Percentiles rank a stretch among this genome's conserved stretches.
Evolutionary conservation across 2,888 invertebrate genomes (phyloP).

Genomic region (Dryomyza anilis): DNA sequence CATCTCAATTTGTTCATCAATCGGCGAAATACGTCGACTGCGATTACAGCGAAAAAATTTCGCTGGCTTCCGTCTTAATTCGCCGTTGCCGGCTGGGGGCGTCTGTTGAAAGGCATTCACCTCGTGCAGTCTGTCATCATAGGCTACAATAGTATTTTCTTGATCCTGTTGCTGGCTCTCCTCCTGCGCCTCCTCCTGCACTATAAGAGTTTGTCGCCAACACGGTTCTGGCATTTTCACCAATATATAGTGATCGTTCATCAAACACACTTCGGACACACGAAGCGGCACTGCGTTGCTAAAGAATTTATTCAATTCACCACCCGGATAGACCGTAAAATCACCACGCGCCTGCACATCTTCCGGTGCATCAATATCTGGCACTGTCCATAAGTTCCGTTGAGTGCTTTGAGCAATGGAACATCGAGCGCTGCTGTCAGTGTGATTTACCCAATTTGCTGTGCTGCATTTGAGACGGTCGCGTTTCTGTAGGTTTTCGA

Average conservation of each 20-base stretch:
- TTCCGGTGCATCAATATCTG: neutral
- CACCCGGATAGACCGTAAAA: slow-evolving; percentile 44
- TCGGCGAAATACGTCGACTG: slow-evolving; percentile 27
- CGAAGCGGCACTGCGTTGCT: slow-evolving; percentile 35
- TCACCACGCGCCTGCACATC: slow-evolving; percentile 22
- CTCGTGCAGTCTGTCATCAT: no score
- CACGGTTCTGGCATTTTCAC: slow-evolving; percentile 49
- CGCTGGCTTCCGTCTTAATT: neutral
- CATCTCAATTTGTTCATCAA: no score
- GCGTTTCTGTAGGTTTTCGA: neutral
- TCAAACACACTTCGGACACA: slow-evolving; percentile 51
- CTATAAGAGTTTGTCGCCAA: slow-evolving; percentile 19
- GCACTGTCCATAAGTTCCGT: neutral
- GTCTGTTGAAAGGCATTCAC: neutral
- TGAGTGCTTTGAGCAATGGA: no score
- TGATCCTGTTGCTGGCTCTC: neutral
- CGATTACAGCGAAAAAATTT: slow-evolving; percentile 18
- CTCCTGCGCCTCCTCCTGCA: slow-evolving; percentile 23
- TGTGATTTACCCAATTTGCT: neutral
- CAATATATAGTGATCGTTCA: slow-evolving; percentile 56
- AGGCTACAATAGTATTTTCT: no score
- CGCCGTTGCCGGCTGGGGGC: no score
- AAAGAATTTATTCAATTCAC: slow-evolving; percentile 47
- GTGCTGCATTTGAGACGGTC: neutral
- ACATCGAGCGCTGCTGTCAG: neutral